These are phyloP conservation scores for Ericerus pela DNA, from an alignment of 1,140 invertebrate species.

Conservation along the genomic window DNA sequence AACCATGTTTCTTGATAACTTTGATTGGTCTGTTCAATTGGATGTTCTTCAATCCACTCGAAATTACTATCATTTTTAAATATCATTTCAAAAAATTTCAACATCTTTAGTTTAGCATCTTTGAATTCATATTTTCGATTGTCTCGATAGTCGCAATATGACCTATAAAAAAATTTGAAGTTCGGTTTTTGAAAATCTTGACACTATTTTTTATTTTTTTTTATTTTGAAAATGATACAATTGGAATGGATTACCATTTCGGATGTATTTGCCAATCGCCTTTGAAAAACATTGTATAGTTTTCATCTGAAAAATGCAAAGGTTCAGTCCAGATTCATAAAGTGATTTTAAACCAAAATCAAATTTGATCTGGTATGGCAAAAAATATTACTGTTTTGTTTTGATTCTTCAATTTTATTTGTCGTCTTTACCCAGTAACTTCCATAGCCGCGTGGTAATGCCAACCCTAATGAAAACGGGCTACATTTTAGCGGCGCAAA, in stretches of 20 bases:
- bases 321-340: background rate
- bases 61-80: slow-evolving; percentile 22
- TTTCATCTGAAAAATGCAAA: slow-evolving; percentile 21
- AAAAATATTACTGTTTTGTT: slow-evolving; percentile 21
- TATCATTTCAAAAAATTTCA: slow-evolving; percentile 54
- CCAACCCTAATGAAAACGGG: slow-evolving; percentile 71
- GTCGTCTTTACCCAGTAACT: slow-evolving; percentile 50
- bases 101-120: slow-evolving; percentile 52
- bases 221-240: background rate
- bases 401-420: slow-evolving; percentile 20
- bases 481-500: slow-evolving; percentile 62
- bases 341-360: background rate
- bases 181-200: background rate
- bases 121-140: slow-evolving; percentile 52
- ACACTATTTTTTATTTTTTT: background rate
- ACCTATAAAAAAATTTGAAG: slow-evolving; percentile 35
- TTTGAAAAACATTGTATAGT: slow-evolving; percentile 45
- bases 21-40: slow-evolving; percentile 12
- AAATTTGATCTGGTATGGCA: slow-evolving; percentile 1
- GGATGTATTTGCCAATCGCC: slow-evolving; percentile 74
- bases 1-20: background rate
- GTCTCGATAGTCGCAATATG: slow-evolving; percentile 77
- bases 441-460: slow-evolving; percentile 60
- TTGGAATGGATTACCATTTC: slow-evolving; percentile 45
- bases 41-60: slow-evolving; percentile 33